Base-by-base conservation (phyloP, 2,113 vertebrate genomes). In the Lophotis ruficrista region DNA sequence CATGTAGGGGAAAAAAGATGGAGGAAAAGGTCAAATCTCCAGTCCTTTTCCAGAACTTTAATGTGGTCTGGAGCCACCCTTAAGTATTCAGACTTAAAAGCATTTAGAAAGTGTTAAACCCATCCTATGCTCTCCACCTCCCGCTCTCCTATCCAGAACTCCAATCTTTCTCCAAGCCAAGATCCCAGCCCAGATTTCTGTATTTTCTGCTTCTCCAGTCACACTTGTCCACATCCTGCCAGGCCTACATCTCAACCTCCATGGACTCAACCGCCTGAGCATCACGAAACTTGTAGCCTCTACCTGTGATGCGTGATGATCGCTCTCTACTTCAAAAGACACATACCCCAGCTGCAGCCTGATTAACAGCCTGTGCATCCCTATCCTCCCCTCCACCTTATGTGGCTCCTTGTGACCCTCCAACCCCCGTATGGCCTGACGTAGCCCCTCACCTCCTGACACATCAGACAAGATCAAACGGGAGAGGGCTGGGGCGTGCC, bases 391-490 rank as follows among this genome's bases (percentile, higher is more conserved):
- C 45, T 69, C 60, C 19, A 35, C 73, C 53, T 41, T 43, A 17
- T 3, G 45, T 45, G 53, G 38, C 60, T 75, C n/a, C 64, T 69
- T 7, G 45, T 66, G 61, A 64, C 35, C 38, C 58, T 19, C 23
- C 66, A 82, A 58, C 78, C 89, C 37, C 51, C 11, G 22, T 8
- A 22, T 25, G 81, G 77, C 82, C 92, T 24, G 47, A 47, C 4
- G 3, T 11, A 58, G 65, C 58, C 43, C n/a, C 38, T 64, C 80
- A 83, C 76, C 81, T 83, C 41, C 73, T 84, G 89, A 68, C 86
- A 87, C 66, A 57, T 13, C 64, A 62, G 92, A 71, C 68, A 72
- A 92, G 64, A 84, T 83, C 87, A 76, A 28, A 80, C 9, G 37
- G 66, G 66, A 79, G 68, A 33, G 47, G 41, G 53, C 23, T 28